phyloP scores from a whole-genome alignment of 2,888 invertebrate species.

The Panopea generosa region DNA sequence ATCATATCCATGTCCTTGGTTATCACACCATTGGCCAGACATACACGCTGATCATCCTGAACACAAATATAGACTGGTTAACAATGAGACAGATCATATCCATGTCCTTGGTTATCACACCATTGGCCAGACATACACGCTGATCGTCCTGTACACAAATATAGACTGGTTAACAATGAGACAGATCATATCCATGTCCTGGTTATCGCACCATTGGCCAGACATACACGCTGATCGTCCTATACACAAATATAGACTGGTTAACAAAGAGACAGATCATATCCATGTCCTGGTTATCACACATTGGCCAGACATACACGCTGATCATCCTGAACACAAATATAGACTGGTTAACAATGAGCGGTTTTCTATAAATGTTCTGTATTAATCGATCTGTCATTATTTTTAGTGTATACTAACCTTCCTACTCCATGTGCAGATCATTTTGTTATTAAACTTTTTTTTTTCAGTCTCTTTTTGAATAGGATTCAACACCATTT shows the following conservation, averaged over 20 bases:
- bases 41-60: conserved; percentile 95
- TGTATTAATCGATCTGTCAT: no score
- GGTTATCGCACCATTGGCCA: conserved; percentile 91
- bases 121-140: conserved; percentile 89
- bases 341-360: no score
- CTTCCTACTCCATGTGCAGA: no score
- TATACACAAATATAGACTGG: no score
- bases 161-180: no score
- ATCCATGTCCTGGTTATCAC: conserved; percentile 93
- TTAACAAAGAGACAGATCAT: conserved; percentile 95
- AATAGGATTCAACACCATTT: no score
- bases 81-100: conserved; percentile 95
- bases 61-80: no score
- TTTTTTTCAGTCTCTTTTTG: no score
- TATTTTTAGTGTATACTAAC: no score
- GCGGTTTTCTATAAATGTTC: conserved; percentile 93
- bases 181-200: conserved; percentile 93
- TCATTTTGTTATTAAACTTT: no score
- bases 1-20: conserved; percentile 92
- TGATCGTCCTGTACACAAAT: conserved; percentile 96
- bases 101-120: conserved; percentile 93
- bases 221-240: conserved; percentile 94
- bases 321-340: conserved; percentile 95
- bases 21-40: conserved; percentile 90
- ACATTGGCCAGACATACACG: conserved; percentile 89